Percentiles rank a stretch among this genome's conserved stretches.
Evolutionary conservation across 2,888 invertebrate genomes (phyloP).

Genomic region (Acanthoscelides obtectus): DNA sequence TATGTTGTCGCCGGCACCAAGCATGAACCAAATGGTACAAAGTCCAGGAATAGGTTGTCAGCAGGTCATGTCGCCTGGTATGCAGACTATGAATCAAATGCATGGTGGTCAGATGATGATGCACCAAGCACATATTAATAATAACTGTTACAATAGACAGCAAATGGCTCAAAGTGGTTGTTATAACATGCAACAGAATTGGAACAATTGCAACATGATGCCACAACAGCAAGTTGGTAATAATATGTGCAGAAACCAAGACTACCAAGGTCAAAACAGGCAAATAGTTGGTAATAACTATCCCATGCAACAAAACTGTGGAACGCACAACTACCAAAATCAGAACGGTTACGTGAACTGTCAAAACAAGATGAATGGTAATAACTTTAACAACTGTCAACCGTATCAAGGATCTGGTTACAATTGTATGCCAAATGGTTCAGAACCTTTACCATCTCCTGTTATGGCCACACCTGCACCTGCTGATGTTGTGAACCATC

Average conservation of each 20-base stretch:
- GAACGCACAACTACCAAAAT: slow-evolving; percentile 33
- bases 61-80: slow-evolving; percentile 18
- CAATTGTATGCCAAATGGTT: slow-evolving; percentile 30
- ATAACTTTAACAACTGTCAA: slow-evolving; percentile 29
- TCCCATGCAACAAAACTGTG: slow-evolving; percentile 29
- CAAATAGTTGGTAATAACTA: slow-evolving; percentile 23
- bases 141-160: slow-evolving; percentile 32
- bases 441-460: slow-evolving; percentile 40
- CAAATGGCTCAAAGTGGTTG: slow-evolving; percentile 33
- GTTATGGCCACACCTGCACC: slow-evolving; percentile 43
- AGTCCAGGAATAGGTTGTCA: slow-evolving; percentile 4
- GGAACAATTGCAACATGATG: slow-evolving; percentile 25
- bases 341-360: slow-evolving; percentile 24
- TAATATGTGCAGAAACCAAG: slow-evolving; percentile 29
- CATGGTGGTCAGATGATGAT: slow-evolving; percentile 20
- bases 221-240: slow-evolving; percentile 23
- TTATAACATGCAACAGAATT: slow-evolving; percentile 31
- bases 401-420: slow-evolving; percentile 25
- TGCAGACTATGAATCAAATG: slow-evolving; percentile 13
- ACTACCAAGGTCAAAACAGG: slow-evolving; percentile 29
- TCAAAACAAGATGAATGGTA: slow-evolving; percentile 18
- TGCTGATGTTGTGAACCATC: slow-evolving; percentile 33
- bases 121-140: slow-evolving; percentile 24
- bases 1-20: not conserved
- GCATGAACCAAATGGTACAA: slow-evolving; percentile 22